A percentile compares a stretch with the other conserved stretches of the same genome.
phyloP scores from a whole-genome alignment of 1,140 invertebrate species.

The Tyrophagus putrescentiae region DNA sequence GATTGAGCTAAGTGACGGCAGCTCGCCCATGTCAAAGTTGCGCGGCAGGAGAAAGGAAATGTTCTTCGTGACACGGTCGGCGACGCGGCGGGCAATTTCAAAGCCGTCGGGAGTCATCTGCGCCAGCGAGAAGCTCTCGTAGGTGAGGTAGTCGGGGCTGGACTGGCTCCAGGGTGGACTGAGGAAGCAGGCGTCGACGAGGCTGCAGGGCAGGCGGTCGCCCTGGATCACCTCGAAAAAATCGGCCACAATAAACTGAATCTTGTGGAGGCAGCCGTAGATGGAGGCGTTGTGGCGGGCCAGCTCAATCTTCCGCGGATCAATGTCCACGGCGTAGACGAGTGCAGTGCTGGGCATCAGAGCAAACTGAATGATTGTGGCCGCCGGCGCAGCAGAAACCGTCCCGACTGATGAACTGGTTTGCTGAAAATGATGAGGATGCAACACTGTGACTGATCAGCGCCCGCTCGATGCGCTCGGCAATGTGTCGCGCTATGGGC shows the following conservation, averaged over 20 bases:
- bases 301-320: conserved; percentile 66
- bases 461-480: conserved; percentile 48
- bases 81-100: conserved; percentile 37
- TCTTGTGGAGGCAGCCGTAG: conserved; percentile 72
- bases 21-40: conserved; percentile 42
- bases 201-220: conserved; percentile 27
- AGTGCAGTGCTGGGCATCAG: conserved; percentile 63
- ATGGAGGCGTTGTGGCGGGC: conserved; percentile 74
- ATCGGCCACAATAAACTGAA: conserved; percentile 85
- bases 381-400: conserved; percentile 95
- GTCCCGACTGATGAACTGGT: conserved; percentile 60
- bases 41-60: conserved; percentile 77
- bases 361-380: conserved; percentile 93
- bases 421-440: too few relatives aligned
- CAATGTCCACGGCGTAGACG: conserved; percentile 90
- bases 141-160: conserved; percentile 54
- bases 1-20: conserved; percentile 6
- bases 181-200: conserved; percentile 71
- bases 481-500: conserved; percentile 75
- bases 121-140: conserved; percentile 56
- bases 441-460: too few relatives aligned
- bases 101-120: conserved; percentile 49
- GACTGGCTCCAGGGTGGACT: conserved; percentile 97
- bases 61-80: conserved; percentile 49
- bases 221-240: conserved; percentile 54